Conservation (phyloP, 2,888 invertebrate species). For the Pecten maximus region DNA sequence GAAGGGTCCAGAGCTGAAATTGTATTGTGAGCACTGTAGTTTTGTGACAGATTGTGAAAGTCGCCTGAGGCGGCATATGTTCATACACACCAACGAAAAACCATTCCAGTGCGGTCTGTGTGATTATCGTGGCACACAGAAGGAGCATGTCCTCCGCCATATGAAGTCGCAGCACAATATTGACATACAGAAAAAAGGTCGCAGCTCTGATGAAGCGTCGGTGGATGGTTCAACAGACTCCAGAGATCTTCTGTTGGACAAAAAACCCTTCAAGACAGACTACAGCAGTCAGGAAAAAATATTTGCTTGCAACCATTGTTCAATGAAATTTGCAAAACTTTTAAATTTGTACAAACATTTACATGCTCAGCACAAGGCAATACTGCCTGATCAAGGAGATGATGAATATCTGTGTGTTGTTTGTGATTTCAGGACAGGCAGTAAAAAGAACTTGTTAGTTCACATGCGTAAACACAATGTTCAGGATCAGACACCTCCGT, state of each 20-base stretch:
- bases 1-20: conserved; percentile 79
- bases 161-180: conserved; percentile 78
- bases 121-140: conserved; percentile 78
- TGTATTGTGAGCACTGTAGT: conserved; percentile 80
- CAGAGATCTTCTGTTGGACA: conserved; percentile 48
- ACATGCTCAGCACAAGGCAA: conserved; percentile 76
- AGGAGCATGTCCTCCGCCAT: conserved; percentile 79
- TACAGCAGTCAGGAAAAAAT: conserved; percentile 77
- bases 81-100: conserved; percentile 78
- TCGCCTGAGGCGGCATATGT: conserved; percentile 77
- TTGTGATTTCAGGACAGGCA: conserved; percentile 78
- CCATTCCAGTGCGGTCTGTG: conserved; percentile 80
- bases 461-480: conserved; percentile 81
- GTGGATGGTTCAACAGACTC: conserved; percentile 47
- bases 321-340: conserved; percentile 80
- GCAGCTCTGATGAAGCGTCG: conserved; percentile 45
- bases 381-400: conserved; percentile 68
- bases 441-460: conserved; percentile 78
- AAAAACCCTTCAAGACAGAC: conserved; percentile 67
- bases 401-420: conserved; percentile 78
- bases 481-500: conserved; percentile 76
- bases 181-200: conserved; percentile 58
- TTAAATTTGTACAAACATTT: conserved; percentile 81
- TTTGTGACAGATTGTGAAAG: conserved; percentile 81
- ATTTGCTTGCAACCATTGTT: conserved; percentile 81